Conservation (phyloP, 2,888 invertebrate species). For the Polyommatus iphigenia region DNA sequence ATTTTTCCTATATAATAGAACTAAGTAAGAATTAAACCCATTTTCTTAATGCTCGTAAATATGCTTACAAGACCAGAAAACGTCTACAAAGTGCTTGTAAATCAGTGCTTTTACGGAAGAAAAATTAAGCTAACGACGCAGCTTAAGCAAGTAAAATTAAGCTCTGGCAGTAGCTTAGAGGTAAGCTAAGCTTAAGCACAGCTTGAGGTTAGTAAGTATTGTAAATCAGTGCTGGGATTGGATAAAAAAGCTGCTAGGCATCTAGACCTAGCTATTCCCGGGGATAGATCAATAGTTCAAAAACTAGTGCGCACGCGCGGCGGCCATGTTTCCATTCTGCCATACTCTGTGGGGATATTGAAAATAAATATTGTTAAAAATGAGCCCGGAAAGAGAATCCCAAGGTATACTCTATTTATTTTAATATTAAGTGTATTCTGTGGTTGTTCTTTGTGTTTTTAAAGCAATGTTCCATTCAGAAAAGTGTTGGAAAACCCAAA, state of each 20-base stretch:
- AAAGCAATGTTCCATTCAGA: not conserved
- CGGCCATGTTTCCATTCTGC: conserved; percentile 50
- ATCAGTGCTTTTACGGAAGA: not conserved
- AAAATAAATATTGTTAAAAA: conserved; percentile 50
- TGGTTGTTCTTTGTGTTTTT: not conserved
- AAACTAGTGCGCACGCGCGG: conserved; percentile 50
- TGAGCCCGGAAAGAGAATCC: conserved; percentile 61
- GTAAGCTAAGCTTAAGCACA: not conserved
- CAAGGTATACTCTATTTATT: conserved; percentile 54
- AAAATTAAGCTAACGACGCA: not conserved
- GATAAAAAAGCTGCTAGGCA: conserved; percentile 7
- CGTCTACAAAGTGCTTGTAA: not conserved
- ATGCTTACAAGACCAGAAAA: not conserved
- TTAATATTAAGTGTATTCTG: conserved; percentile 18
- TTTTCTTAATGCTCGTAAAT: not conserved
- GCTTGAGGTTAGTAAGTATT: not conserved
- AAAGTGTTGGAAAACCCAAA: not conserved
- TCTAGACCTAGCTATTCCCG: conserved; percentile 49
- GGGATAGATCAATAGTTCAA: conserved; percentile 64
- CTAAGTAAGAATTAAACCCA: too few species aligned
- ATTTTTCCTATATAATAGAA: too few species aligned
- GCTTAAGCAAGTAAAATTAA: not conserved
- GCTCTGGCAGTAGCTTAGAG: not conserved
- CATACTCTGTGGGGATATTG: conserved; percentile 43
- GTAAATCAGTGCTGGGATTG: not conserved